Evolutionary conservation across 1,140 invertebrate species (phyloP), one percentile per base, ranked within the genome.

Genomic region (Drosophila sturtevanti): DNA sequence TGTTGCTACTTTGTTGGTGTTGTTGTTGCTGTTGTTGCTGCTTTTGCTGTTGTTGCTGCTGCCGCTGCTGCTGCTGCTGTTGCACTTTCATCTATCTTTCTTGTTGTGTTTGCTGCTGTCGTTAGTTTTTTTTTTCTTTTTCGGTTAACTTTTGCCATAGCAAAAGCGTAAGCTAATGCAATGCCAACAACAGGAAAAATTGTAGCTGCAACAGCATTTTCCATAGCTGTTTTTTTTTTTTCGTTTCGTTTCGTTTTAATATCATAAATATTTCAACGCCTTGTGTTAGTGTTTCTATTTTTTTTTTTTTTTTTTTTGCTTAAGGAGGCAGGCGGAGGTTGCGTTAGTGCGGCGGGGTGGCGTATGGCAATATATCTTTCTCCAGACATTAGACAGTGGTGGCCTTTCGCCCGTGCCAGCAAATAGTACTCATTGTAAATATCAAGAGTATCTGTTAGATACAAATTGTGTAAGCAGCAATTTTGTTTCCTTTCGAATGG

Each of bases 231-330:
- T 67, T 34, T 60, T 61, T 70, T 78, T 27, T 38, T 18, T 59
- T 44, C 37, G 11, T 24, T 31, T 10, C 27, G 27, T 6, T 54
- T 54, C 66, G 58, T 9, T 44, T 48, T 48, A 16, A 48, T 75
- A 82, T 89, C 84, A 87, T 87, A 87, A 87, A 87, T 89, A 87
- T 79, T 77, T 87, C 82, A 89, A 89, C 84, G 84, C 84, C 72
- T 87, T 77, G 66, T 66, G 21, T 77, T 77, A 38, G 80, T 37
- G 24, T 54, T 58, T 38, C 38, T 48, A 66, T 70, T 35, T 63
- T 61, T 56, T 66, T 22, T 41, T 62, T 35, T 56, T 62, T 58
- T 31, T 41, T 24, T 24, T 24, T 2, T 1, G 27, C 27, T n/a
- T n/a, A n/a, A 31, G 27, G 0, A 31, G 6, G 3, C 27, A 31